Conservation (phyloP, 2,797 vertebrate species). For the Pyrocephalus nanus region DNA sequence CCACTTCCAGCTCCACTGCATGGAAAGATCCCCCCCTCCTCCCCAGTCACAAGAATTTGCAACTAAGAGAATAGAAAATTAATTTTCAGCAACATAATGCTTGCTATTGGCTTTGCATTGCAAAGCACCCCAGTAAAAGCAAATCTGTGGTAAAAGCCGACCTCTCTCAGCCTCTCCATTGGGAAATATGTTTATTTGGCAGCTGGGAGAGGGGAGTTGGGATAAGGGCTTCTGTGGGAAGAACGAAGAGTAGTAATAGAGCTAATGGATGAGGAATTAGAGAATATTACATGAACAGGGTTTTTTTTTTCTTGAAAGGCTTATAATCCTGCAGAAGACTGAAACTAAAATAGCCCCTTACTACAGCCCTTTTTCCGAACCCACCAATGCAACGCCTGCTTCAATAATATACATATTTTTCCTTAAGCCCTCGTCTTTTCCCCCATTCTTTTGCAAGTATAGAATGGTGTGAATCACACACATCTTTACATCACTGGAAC, state of each 20-base stretch:
- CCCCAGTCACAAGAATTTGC: background rate
- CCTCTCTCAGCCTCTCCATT: background rate
- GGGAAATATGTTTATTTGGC: background rate
- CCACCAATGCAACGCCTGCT: accelerated
- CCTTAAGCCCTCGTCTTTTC: background rate
- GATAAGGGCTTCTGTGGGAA: background rate
- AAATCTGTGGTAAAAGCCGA: background rate
- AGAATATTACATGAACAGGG: background rate
- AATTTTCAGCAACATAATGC: background rate
- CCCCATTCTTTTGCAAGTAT: background rate
- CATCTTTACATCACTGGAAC: background rate
- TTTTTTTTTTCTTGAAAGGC: background rate
- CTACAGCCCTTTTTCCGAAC: background rate
- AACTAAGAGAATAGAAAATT: background rate
- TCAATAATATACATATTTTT: background rate
- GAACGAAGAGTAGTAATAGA: background rate
- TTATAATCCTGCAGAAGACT: background rate
- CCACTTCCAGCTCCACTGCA: background rate
- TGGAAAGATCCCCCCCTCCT: background rate
- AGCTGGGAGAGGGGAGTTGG: background rate
- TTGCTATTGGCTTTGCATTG: background rate
- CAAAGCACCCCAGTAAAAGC: too few species aligned
- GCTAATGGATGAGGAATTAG: background rate
- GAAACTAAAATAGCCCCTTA: background rate
- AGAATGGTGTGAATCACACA: background rate